Percentiles rank a stretch among this genome's conserved stretches.
phyloP scores from a whole-genome alignment of 2,113 vertebrate genomes.

The Lagopus muta region DNA sequence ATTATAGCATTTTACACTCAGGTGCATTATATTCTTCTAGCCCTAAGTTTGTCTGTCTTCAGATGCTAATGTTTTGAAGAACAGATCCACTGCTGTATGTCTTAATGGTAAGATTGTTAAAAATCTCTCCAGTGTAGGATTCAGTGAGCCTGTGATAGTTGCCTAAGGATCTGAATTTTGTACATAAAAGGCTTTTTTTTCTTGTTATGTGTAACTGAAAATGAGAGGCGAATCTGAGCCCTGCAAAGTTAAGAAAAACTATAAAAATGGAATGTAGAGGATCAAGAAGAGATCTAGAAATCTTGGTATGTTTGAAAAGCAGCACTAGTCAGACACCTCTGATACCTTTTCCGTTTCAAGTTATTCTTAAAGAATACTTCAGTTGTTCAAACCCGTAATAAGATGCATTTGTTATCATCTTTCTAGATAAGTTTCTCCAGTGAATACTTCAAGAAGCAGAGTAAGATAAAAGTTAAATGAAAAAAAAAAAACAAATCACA shows the following conservation, averaged over 20 bases:
- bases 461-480: not conserved
- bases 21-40: not conserved
- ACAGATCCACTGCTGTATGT: not conserved
- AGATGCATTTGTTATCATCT: not conserved
- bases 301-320: not conserved
- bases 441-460: conserved; percentile 10
- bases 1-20: not conserved
- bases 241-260: not conserved
- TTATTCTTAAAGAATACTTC: not conserved
- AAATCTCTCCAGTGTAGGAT: not conserved
- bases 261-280: not conserved
- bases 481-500: not conserved
- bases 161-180: not conserved
- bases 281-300: not conserved
- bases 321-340: not conserved
- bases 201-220: not conserved
- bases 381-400: not conserved
- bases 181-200: not conserved
- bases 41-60: not conserved
- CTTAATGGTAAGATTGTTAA: not conserved
- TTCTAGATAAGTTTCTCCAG: not conserved
- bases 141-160: not conserved
- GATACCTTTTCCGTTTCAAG: not conserved
- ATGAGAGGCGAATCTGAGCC: not conserved
- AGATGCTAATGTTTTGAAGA: not conserved